Percentiles rank a stretch among this genome's conserved stretches.
Conservation (phyloP, 2,113 vertebrate genomes). For the Vulpes ferrilata region DNA sequence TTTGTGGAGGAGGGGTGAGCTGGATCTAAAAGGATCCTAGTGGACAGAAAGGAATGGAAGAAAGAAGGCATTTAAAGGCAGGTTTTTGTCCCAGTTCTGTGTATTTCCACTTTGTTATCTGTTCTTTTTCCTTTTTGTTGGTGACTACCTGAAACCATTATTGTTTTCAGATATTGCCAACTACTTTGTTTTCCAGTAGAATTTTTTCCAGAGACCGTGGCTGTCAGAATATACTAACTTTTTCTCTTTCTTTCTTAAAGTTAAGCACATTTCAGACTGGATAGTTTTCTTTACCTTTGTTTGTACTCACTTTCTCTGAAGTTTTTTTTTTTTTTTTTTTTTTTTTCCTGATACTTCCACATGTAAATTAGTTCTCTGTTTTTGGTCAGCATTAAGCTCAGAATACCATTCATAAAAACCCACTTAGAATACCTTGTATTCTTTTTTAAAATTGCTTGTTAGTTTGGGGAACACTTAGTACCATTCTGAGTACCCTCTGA, state of each 20-base stretch:
- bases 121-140: background rate
- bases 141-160: background rate
- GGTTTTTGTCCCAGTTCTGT: background rate
- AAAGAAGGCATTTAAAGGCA: background rate
- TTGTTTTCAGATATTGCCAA: conserved; percentile 26
- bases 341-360: background rate
- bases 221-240: conserved; percentile 9
- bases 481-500: background rate
- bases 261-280: conserved; percentile 12
- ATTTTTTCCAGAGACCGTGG: conserved; percentile 15
- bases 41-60: background rate
- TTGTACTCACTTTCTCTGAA: background rate
- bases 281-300: conserved; percentile 5
- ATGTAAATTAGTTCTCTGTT: conserved; percentile 25
- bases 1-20: background rate
- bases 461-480: background rate
- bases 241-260: conserved; percentile 52
- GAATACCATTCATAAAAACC: conserved; percentile 24
- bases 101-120: background rate
- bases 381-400: conserved; percentile 22
- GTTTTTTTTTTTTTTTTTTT: background rate
- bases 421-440: background rate
- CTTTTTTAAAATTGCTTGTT: conserved; percentile 31
- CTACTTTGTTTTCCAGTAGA: conserved; percentile 10
- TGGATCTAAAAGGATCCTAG: background rate